These are phyloP conservation scores for Panthera leo DNA, from an alignment of 2,113 vertebrate species.

Conservation along the genomic window DNA sequence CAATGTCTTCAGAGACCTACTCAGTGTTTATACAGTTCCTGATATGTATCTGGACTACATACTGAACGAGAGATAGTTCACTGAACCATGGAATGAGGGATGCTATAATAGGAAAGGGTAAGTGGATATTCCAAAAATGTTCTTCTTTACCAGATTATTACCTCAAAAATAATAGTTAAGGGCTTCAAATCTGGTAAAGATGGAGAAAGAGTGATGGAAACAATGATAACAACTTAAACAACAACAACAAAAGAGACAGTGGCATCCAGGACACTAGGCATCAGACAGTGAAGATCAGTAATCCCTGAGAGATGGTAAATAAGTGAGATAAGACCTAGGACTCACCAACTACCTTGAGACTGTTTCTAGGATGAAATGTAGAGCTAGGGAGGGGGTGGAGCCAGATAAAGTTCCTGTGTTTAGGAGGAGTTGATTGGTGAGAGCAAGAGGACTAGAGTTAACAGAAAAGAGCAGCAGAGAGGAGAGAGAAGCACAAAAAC, in stretches of 20 bases:
- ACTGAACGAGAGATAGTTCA: background rate
- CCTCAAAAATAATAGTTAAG: background rate
- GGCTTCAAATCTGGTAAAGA: background rate
- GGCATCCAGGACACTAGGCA: background rate
- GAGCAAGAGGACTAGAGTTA: background rate
- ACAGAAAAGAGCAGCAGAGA: background rate
- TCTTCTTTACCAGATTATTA: background rate
- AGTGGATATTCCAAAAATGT: background rate
- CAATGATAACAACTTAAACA: background rate
- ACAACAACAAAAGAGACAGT: background rate
- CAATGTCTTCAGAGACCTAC: background rate
- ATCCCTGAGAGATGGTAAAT: background rate
- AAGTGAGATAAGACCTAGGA: background rate
- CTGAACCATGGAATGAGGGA: background rate
- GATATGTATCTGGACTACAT: background rate
- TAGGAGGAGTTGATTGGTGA: background rate
- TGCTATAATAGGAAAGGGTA: background rate
- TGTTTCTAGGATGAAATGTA: background rate
- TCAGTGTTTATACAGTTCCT: background rate
- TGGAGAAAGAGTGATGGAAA: background rate
- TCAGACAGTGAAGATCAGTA: background rate
- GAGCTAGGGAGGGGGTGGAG: background rate
- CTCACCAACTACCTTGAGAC: background rate
- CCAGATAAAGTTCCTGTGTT: background rate
- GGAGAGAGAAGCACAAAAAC: background rate